phyloP scores from a whole-genome alignment of 2,888 invertebrate genomes.

The Cryptocheilus praepositus region DNA sequence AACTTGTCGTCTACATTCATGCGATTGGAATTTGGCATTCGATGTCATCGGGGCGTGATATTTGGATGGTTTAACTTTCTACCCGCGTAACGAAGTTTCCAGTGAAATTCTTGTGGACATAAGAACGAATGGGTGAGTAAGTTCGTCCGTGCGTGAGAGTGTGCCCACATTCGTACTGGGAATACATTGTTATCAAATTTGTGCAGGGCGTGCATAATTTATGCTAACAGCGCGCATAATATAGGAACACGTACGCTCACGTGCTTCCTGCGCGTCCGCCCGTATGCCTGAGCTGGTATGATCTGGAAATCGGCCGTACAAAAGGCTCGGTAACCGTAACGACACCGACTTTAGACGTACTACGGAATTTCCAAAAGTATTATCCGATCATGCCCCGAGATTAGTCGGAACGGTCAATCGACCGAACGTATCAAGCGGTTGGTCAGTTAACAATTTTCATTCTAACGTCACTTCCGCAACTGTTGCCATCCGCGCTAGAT shows the following conservation, averaged over 20 bases:
- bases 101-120: not conserved
- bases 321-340: slow-evolving; percentile 11
- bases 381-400: slow-evolving; percentile 1
- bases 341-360: slow-evolving; percentile 31
- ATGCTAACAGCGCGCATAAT: slow-evolving; percentile 30
- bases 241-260: slow-evolving; percentile 22
- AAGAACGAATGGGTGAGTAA: not conserved
- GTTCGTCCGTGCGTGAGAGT: slow-evolving; percentile 14
- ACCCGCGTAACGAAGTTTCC: not conserved
- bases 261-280: slow-evolving; percentile 39
- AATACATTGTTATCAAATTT: slow-evolving; percentile 33
- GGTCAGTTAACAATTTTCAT: too few species aligned
- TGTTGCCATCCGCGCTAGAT: too few species aligned
- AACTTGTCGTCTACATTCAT: too few species aligned
- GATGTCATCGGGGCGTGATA: too few species aligned
- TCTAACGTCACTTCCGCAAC: too few species aligned
- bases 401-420: slow-evolving; percentile 4
- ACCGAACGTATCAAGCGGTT: too few species aligned
- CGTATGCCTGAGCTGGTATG: too few species aligned
- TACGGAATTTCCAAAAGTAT: slow-evolving; percentile 23
- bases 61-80: too few species aligned
- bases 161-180: slow-evolving; percentile 13
- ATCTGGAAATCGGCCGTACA: slow-evolving; percentile 25
- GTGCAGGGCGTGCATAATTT: slow-evolving; percentile 35
- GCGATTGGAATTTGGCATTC: too few species aligned